Evolutionary conservation across 2,888 invertebrate genomes (phyloP).

Genomic region (Aplocera efformata): DNA sequence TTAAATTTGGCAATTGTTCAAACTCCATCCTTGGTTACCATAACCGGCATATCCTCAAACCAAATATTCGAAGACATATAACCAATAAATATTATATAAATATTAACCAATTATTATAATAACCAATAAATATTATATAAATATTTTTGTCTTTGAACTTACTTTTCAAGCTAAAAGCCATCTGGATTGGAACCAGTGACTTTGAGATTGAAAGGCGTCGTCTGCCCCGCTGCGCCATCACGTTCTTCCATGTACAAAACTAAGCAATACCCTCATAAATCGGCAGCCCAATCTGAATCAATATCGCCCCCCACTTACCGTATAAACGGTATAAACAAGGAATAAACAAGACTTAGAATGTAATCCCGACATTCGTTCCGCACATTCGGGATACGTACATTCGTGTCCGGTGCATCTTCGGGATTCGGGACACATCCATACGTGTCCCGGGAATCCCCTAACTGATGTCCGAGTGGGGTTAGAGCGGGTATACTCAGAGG

Average conservation of each 20-base stretch:
- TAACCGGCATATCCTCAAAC: no score
- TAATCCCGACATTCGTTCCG: constrained; percentile 16
- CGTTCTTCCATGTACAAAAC: neutral
- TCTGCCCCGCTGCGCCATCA: no score
- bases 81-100: no score
- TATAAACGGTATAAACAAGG: constrained; percentile 17
- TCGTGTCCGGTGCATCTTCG: constrained; percentile 21
- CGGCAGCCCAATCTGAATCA: constrained; percentile 4
- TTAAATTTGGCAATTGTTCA: no score
- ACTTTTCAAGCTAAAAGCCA: no score
- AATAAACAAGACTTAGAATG: constrained; percentile 20
- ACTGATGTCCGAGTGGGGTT: constrained; percentile 18
- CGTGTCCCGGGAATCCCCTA: constrained; percentile 22
- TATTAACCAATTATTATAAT: no score
- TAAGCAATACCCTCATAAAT: neutral
- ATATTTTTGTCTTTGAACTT: no score
- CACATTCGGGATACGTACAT: constrained; percentile 6
- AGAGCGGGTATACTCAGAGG: constrained; percentile 1
- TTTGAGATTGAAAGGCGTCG: no score
- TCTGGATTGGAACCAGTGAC: no score
- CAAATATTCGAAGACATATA: no score
- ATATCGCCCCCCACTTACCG: constrained; percentile 16
- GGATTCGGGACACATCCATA: constrained; percentile 22
- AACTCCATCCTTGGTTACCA: no score
- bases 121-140: no score